Evolutionary conservation across 2,113 vertebrate genomes (phyloP).

Genomic region (Trematomus loennbergii): DNA sequence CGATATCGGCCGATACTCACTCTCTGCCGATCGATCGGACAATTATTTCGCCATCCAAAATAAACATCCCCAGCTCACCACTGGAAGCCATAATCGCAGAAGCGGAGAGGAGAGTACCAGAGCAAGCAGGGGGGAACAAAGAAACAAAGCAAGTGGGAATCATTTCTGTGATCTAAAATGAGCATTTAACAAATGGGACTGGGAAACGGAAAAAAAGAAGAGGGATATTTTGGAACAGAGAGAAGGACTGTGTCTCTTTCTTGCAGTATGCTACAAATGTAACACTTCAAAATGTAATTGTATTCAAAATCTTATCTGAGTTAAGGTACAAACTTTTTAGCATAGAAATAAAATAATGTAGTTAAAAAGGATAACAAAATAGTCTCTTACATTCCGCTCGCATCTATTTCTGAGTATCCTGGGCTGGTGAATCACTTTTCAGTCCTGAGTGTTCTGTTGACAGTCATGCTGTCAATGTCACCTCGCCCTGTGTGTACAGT

Average conservation of each 20-base stretch:
- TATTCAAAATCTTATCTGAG: too few relatives aligned
- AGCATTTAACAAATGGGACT: slow-evolving; percentile 9
- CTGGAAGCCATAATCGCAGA: slow-evolving; percentile 15
- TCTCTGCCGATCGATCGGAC: too few relatives aligned
- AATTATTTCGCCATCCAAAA: slow-evolving; percentile 31
- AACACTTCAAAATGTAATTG: slow-evolving; percentile 4
- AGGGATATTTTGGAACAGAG: not conserved
- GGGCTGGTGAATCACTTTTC: not conserved
- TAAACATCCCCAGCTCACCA: slow-evolving; percentile 6
- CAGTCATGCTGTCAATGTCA: slow-evolving; percentile 38
- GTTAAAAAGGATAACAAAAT: not conserved
- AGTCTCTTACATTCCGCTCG: not conserved
- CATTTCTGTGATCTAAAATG: slow-evolving; percentile 12
- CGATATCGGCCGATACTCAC: too few relatives aligned
- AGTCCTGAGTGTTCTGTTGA: slow-evolving; percentile 5
- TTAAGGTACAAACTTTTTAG: too few relatives aligned
- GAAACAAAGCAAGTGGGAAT: slow-evolving; percentile 40
- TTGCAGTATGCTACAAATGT: not conserved
- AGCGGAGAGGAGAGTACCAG: slow-evolving; percentile 3
- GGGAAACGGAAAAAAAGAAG: not conserved
- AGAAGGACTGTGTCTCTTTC: not conserved
- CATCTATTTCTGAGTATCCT: not conserved
- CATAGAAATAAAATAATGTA: too few relatives aligned
- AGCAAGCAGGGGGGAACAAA: not conserved
- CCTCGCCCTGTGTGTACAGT: slow-evolving; percentile 25